Base-by-base conservation (phyloP, 1,140 invertebrate species). In the Bradynema listronoti region DNA sequence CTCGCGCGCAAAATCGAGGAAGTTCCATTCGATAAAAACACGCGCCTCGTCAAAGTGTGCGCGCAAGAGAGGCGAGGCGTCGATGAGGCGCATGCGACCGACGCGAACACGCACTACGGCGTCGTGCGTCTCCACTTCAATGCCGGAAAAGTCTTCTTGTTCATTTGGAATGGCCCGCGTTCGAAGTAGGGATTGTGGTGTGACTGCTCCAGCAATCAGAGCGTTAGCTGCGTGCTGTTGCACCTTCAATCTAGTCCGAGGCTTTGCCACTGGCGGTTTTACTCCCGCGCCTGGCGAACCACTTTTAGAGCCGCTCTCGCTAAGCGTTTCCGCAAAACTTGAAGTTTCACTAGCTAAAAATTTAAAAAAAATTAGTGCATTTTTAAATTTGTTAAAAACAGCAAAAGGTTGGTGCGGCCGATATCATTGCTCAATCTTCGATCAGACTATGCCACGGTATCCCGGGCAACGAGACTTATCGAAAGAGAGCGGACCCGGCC, bases 1-100 rank as follows among this genome's bases (percentile, higher is more conserved):
- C 11, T 73, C 69, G 27, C 57, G 46, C 6, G 19, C 1, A 30
- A 71, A 74, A 52, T 71, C 69, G 7, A 71, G 47, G 43, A 71
- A 68, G 32, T 63, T 74, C 69, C 69, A 71, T 53, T 71, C 69
- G 16, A 71, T 50, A 39, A 74, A 70, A 14, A 70, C 57, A n/a
- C 50, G 58, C 1, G 46, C 27, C 43, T 43, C 29, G 19, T 71
- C 70, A 52, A 30, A 70, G 16, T 69, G 19, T 1, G 16, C 14
- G 19, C 27, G 27, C 4, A 69, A 47, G 11, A 71, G 32, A 5
- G 66, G 39, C 14, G 68, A 71, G 33, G 60, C 27, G 29, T 71
- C 68, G 36, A 66, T 19, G n/a, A 72, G n/a, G 3, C 24, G 11
- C 14, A 69, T 29, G 3, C 50, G 33, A 1, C 61, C 36, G 32